Percentiles rank a stretch among this genome's conserved stretches.
Conservation (phyloP, 1,140 invertebrate species). For the Phocides pigmalion region DNA sequence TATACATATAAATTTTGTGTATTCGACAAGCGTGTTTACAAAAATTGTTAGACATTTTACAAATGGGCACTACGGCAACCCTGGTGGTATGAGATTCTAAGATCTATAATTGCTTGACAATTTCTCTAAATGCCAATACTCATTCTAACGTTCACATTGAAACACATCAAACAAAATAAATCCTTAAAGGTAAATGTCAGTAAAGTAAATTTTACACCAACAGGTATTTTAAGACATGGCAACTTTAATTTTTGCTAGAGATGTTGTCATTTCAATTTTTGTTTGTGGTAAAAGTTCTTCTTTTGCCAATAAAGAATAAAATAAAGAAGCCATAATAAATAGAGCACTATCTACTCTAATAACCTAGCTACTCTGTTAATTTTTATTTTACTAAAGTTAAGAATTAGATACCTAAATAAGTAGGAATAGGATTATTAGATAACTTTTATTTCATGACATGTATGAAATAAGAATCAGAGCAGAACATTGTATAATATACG, state of each 20-base stretch:
- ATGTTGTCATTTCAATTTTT: conserved; percentile 50
- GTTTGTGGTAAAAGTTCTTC: conserved; percentile 35
- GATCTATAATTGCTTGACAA: conserved; percentile 59
- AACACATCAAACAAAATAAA: conserved; percentile 62
- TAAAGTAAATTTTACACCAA: conserved; percentile 56
- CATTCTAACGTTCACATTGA: conserved; percentile 40
- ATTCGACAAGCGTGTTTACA: conserved; percentile 84
- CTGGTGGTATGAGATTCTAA: conserved; percentile 49
- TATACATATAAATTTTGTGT: conserved; percentile 77
- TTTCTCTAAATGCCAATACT: conserved; percentile 40
- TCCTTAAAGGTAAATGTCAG: conserved; percentile 56
- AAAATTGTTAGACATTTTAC: conserved; percentile 79
- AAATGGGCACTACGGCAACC: conserved; percentile 49
- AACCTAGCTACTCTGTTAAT: too few relatives aligned
- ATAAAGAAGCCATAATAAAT: too few relatives aligned
- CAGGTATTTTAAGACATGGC: conserved; percentile 67
- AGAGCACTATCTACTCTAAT: too few relatives aligned
- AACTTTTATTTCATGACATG: too few relatives aligned
- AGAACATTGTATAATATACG: too few relatives aligned
- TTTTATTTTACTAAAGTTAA: too few relatives aligned
- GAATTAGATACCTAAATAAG: too few relatives aligned
- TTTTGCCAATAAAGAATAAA: neutral
- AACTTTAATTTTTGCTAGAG: conserved; percentile 71
- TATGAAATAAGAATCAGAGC: too few relatives aligned
- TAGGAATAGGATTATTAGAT: too few relatives aligned